These are phyloP conservation scores for Myotis davidii DNA, from an alignment of 2,113 vertebrate genomes.

Conservation along the genomic window DNA sequence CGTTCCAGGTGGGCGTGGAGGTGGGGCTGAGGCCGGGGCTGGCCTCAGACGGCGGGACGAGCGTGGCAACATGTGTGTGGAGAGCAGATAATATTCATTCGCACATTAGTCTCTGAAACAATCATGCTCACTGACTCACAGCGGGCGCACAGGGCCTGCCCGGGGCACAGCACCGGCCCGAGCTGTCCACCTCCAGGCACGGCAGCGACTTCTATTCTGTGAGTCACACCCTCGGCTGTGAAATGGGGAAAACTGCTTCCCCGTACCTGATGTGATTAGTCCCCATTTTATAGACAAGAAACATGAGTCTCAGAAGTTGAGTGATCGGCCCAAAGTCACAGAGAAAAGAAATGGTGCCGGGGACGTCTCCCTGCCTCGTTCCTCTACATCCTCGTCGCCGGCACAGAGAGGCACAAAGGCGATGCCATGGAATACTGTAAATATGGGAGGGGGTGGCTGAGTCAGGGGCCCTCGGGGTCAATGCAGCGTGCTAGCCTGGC, in stretches of 20 bases:
- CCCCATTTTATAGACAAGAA: background rate
- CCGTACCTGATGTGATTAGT: background rate
- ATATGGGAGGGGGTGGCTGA: background rate
- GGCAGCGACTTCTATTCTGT: too few species aligned
- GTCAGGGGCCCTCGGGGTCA: too few species aligned
- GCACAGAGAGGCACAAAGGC: background rate
- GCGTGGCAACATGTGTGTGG: too few species aligned
- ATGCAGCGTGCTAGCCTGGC: background rate
- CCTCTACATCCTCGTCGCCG: background rate
- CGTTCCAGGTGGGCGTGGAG: background rate
- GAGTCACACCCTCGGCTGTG: background rate
- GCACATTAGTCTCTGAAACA: background rate
- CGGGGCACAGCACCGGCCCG: rapidly evolving
- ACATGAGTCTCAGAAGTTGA: background rate
- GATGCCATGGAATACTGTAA: rapidly evolving
- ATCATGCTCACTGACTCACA: rapidly evolving
- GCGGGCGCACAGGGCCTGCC: rapidly evolving
- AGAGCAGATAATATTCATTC: too few species aligned
- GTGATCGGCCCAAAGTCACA: too few species aligned
- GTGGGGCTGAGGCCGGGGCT: background rate
- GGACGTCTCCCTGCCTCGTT: too few species aligned
- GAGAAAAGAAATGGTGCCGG: background rate
- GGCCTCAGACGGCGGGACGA: background rate
- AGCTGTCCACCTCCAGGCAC: background rate
- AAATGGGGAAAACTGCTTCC: background rate